Conservation (phyloP, 2,113 vertebrate genomes). For the Ammodytes dubius region DNA sequence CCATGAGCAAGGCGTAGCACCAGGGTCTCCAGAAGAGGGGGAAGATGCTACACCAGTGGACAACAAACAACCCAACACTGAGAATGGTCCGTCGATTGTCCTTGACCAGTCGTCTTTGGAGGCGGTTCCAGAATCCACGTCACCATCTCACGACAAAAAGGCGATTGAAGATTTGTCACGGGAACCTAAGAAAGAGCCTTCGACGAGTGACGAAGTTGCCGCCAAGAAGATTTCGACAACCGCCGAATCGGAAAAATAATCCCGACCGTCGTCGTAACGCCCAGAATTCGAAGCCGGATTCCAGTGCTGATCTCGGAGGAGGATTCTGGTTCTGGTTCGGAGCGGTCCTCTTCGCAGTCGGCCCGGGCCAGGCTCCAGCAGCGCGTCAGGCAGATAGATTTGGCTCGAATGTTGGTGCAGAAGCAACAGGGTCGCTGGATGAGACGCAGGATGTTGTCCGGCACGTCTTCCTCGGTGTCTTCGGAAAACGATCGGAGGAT, state of each 20-base stretch:
- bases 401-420: constrained; percentile 91
- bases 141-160: constrained; percentile 42
- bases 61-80: constrained; percentile 36
- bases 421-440: constrained; percentile 90
- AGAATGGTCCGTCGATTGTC: constrained; percentile 46
- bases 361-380: constrained; percentile 82
- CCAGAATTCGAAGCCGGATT: constrained; percentile 89
- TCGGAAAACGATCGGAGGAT: constrained; percentile 88
- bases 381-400: constrained; percentile 85
- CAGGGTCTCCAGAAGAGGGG: constrained; percentile 62
- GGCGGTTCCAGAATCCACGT: constrained; percentile 59
- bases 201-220: constrained; percentile 15
- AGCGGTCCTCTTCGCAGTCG: constrained; percentile 86
- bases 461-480: constrained; percentile 90
- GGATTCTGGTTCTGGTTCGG: constrained; percentile 88
- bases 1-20: constrained; percentile 60
- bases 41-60: constrained; percentile 49
- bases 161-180: constrained; percentile 42
- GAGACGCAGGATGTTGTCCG: constrained; percentile 87
- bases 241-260: constrained; percentile 4
- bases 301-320: constrained; percentile 92
- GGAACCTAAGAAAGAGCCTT: constrained; percentile 62
- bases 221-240: constrained; percentile 4
- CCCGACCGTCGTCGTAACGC: constrained; percentile 5
- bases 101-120: constrained; percentile 40